Conservation (phyloP, 1,140 invertebrate genomes). For the Neoseiulus cucumeris region DNA sequence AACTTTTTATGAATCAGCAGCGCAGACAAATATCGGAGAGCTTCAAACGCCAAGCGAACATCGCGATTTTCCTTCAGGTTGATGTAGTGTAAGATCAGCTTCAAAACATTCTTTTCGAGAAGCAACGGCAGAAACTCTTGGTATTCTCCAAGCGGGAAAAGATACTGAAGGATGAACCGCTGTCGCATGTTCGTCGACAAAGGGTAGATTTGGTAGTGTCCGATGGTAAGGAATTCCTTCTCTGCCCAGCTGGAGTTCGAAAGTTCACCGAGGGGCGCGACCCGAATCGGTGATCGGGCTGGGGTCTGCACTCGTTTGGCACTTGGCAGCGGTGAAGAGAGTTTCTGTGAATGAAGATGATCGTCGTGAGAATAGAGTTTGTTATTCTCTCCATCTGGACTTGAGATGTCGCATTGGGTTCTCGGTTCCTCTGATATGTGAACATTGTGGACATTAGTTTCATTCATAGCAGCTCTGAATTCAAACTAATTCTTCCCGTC, state of each 20-base stretch:
- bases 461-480: too few species aligned
- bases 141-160: slow-evolving; percentile 86
- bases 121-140: slow-evolving; percentile 81
- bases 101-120: slow-evolving; percentile 73
- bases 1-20: slow-evolving; percentile 92
- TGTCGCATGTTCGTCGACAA: slow-evolving; percentile 64
- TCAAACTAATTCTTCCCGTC: too few species aligned
- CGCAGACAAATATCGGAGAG: slow-evolving; percentile 66
- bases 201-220: slow-evolving; percentile 62
- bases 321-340: background rate
- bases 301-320: background rate
- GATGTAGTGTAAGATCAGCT: slow-evolving; percentile 72
- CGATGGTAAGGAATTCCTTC: slow-evolving; percentile 65
- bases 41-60: slow-evolving; percentile 79
- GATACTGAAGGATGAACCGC: slow-evolving; percentile 71
- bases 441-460: too few species aligned
- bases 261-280: slow-evolving; percentile 18
- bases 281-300: background rate
- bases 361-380: too few species aligned
- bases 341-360: background rate
- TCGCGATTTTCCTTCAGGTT: slow-evolving; percentile 67
- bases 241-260: slow-evolving; percentile 73
- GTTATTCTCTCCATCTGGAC: too few species aligned
- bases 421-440: too few species aligned
- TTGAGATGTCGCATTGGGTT: too few species aligned